These are phyloP conservation scores for Apamea epomidion DNA, from an alignment of 2,888 invertebrate species.

Conservation along the genomic window DNA sequence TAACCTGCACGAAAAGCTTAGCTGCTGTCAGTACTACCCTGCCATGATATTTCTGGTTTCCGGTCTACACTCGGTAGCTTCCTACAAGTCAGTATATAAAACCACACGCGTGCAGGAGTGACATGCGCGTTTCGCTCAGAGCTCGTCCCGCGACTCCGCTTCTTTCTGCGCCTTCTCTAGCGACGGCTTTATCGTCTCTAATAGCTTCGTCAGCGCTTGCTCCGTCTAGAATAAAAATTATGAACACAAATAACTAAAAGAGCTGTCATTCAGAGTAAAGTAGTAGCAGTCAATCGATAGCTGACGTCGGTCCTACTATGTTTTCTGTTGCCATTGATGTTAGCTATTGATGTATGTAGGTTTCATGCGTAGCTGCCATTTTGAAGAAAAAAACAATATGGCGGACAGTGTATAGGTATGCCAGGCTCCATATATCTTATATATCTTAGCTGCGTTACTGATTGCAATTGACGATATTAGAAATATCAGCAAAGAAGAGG, in stretches of 20 bases:
- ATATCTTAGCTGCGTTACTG: too few species aligned
- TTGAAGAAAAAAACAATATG: too few species aligned
- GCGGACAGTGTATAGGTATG: too few species aligned
- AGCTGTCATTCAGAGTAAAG: background rate
- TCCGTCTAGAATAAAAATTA: slow-evolving; percentile 91
- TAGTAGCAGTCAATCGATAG: background rate
- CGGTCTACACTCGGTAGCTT: background rate
- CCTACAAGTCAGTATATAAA: slow-evolving; percentile 28
- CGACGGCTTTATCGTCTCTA: slow-evolving; percentile 90
- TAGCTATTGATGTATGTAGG: too few species aligned
- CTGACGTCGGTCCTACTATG: background rate
- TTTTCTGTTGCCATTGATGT: too few species aligned
- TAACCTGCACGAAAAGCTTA: background rate
- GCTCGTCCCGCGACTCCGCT: slow-evolving; percentile 73
- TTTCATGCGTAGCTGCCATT: too few species aligned
- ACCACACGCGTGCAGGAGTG: slow-evolving; percentile 24
- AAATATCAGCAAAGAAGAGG: background rate
- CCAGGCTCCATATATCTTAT: background rate
- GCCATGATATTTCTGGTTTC: background rate
- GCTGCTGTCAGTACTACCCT: background rate
- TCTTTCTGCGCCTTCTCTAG: slow-evolving; percentile 78
- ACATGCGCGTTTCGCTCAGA: slow-evolving; percentile 70
- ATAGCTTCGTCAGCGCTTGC: slow-evolving; percentile 93
- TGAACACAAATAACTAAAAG: background rate
- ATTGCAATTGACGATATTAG: background rate